A percentile compares a stretch with the other conserved stretches of the same genome.
Evolutionary conservation across 1,140 invertebrate genomes (phyloP).

Genomic region (Elymnias hypermnestra): DNA sequence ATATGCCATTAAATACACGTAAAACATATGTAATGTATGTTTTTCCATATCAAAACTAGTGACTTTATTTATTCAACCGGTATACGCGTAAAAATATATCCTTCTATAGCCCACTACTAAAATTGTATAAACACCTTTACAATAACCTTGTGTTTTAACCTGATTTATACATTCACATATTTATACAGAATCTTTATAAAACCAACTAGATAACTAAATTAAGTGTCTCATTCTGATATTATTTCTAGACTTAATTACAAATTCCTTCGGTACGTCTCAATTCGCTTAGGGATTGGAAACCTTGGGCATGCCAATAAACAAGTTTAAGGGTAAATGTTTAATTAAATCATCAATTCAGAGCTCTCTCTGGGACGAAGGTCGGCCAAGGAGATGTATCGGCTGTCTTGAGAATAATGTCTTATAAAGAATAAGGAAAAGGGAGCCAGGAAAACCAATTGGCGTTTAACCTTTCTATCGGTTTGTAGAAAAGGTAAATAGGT

Average conservation of each 20-base stretch:
- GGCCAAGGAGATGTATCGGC: constrained; percentile 26
- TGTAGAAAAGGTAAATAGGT: neutral
- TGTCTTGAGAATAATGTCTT: constrained; percentile 22
- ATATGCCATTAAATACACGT: too few relatives aligned
- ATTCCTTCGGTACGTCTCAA: constrained; percentile 46
- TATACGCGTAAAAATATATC: too few relatives aligned
- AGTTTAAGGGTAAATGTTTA: constrained; percentile 45
- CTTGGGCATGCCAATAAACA: constrained; percentile 27
- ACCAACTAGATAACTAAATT: too few relatives aligned
- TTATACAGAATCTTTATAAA: too few relatives aligned
- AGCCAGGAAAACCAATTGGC: neutral
- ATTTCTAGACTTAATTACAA: constrained; percentile 52
- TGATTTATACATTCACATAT: too few relatives aligned
- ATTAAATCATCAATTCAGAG: constrained; percentile 51
- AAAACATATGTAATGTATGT: too few relatives aligned
- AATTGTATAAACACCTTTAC: too few relatives aligned
- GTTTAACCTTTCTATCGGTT: constrained; percentile 1
- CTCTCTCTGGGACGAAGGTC: constrained; percentile 11
- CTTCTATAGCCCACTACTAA: too few relatives aligned
- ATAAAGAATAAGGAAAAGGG: constrained; percentile 11
- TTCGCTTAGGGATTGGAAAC: constrained; percentile 24
- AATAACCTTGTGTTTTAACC: too few relatives aligned
- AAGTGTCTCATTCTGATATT: too few relatives aligned
- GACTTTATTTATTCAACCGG: too few relatives aligned
- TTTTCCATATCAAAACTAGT: too few relatives aligned